A percentile compares a stretch with the other conserved stretches of the same genome.
phyloP scores from a whole-genome alignment of 2,888 invertebrate genomes.

The Lymantria dispar region DNA sequence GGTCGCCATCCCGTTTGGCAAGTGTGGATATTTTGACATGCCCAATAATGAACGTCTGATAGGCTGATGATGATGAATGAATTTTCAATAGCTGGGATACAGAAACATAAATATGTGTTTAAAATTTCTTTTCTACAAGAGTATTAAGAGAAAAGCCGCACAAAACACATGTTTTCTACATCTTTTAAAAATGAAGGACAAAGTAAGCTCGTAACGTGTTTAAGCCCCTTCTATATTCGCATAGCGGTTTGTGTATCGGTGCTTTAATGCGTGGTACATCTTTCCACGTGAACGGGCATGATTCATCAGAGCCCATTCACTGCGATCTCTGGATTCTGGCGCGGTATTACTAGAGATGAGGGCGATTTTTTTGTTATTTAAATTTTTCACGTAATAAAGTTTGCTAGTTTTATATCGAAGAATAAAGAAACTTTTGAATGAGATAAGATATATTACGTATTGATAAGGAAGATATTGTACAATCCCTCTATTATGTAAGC shows the following conservation, averaged over 20 bases:
- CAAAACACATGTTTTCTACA: background rate
- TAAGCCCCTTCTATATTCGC: conserved; percentile 42
- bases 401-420: too few relatives aligned
- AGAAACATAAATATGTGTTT: too few relatives aligned
- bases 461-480: background rate
- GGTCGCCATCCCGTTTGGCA: too few relatives aligned
- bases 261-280: conserved; percentile 54
- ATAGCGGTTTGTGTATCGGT: conserved; percentile 39
- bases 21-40: too few relatives aligned
- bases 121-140: too few relatives aligned
- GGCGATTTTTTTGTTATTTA: background rate
- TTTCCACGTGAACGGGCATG: conserved; percentile 67
- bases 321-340: conserved; percentile 62
- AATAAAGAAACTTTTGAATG: background rate
- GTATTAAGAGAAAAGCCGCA: background rate
- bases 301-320: conserved; percentile 78
- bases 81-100: too few relatives aligned
- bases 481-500: background rate
- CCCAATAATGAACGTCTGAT: too few relatives aligned
- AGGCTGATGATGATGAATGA: too few relatives aligned
- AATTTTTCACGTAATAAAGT: background rate
- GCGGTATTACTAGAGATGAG: conserved; percentile 58
- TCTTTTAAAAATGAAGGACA: background rate
- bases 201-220: conserved; percentile 19
- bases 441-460: background rate